phyloP scores from a whole-genome alignment of 2,113 vertebrate genomes.

The Accipiter cooperii region DNA sequence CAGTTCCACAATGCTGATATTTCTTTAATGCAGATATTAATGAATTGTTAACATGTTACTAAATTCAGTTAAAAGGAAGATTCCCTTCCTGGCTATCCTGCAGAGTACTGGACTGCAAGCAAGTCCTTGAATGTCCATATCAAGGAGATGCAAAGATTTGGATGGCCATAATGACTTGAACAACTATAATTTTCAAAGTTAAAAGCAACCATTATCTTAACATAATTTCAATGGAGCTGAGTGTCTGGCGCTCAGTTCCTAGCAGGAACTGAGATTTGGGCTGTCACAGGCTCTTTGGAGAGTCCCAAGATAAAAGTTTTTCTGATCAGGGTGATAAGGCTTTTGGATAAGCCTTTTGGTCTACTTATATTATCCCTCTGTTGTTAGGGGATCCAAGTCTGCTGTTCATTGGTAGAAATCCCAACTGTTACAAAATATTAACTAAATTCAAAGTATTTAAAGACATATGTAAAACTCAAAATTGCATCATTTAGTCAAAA shows the following conservation, averaged over 20 bases:
- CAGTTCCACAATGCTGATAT: not conserved
- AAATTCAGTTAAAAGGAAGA: not conserved
- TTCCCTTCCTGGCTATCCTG: not conserved
- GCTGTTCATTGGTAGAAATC: not conserved
- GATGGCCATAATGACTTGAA: not conserved
- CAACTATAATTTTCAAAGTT: not conserved
- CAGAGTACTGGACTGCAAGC: not conserved
- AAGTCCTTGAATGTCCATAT: not conserved
- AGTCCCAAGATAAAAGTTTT: not conserved
- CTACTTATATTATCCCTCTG: not conserved
- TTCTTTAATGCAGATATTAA: not conserved
- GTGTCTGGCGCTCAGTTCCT: fast-evolving
- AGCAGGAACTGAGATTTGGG: not conserved
- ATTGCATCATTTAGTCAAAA: not conserved
- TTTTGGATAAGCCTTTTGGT: not conserved
- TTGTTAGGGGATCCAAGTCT: not conserved
- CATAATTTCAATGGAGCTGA: not conserved
- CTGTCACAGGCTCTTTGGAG: not conserved
- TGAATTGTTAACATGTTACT: not conserved
- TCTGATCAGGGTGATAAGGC: not conserved
- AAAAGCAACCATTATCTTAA: fast-evolving
- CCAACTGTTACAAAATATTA: not conserved
- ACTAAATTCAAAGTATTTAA: not conserved
- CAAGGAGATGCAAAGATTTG: not conserved
- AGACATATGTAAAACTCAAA: not conserved